A percentile compares a stretch with the other conserved stretches of the same genome.
phyloP scores from a whole-genome alignment of 2,888 invertebrate genomes.

The Drosophila dives region DNA sequence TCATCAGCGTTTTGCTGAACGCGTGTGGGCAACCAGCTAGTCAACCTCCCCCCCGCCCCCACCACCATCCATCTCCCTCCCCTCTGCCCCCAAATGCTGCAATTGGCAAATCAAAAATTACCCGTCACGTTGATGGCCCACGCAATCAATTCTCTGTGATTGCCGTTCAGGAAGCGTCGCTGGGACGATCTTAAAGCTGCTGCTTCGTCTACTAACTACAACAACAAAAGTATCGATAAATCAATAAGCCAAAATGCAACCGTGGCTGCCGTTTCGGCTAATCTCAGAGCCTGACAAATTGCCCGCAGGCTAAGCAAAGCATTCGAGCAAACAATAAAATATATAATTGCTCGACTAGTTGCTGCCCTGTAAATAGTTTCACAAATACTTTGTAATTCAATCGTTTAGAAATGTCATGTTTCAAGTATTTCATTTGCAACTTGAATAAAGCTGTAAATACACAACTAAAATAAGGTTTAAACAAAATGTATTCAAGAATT shows the following conservation, averaged over 20 bases:
- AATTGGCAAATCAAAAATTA: slow-evolving; percentile 49
- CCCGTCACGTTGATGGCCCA: slow-evolving; percentile 44
- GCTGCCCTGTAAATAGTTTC: slow-evolving; percentile 2
- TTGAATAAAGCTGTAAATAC: background rate
- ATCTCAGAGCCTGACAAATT: slow-evolving; percentile 64
- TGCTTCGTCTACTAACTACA: slow-evolving; percentile 14
- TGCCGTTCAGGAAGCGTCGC: slow-evolving; percentile 54
- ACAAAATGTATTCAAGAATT: background rate
- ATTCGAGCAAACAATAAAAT: background rate
- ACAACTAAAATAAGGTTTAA: background rate
- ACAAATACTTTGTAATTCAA: background rate
- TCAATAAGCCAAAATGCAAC: slow-evolving; percentile 67
- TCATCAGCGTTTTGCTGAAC: slow-evolving; percentile 58
- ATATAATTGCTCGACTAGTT: slow-evolving; percentile 4
- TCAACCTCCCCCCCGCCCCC: background rate
- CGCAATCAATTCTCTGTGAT: slow-evolving; percentile 55
- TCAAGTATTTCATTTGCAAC: background rate
- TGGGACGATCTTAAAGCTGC: slow-evolving; percentile 29
- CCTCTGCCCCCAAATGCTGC: background rate
- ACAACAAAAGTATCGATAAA: slow-evolving; percentile 54
- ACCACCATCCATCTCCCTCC: background rate
- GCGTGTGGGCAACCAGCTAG: slow-evolving; percentile 51
- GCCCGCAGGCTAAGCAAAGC: slow-evolving; percentile 46
- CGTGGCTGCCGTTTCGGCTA: slow-evolving; percentile 54
- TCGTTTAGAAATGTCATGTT: background rate